Conservation (phyloP, 2,797 vertebrate genomes). For the Leuciscus waleckii region DNA sequence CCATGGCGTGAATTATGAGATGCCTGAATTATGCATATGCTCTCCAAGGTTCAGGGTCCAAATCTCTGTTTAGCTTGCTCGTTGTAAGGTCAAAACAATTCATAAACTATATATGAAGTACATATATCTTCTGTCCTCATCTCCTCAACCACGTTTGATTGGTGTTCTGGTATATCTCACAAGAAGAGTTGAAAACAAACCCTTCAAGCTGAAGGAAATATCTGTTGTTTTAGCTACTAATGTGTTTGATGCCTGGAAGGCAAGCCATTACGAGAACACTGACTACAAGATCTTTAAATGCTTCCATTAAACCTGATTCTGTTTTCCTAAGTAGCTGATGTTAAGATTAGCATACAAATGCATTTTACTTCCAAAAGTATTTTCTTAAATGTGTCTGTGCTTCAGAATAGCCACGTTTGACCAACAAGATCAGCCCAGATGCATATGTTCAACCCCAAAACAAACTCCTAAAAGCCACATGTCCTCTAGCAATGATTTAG, state of each 20-base stretch:
- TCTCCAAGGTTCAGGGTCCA: slow-evolving; percentile 17
- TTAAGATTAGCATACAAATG: slow-evolving; percentile 47
- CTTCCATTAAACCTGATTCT: slow-evolving; percentile 13
- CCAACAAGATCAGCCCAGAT: background rate
- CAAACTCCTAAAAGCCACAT: background rate
- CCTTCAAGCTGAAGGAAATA: slow-evolving; percentile 5
- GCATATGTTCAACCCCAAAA: background rate
- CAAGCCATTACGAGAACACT: slow-evolving; percentile 15
- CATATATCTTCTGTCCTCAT: background rate
- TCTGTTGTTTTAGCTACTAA: slow-evolving; percentile 2
- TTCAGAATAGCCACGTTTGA: slow-evolving; percentile 18
- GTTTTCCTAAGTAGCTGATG: slow-evolving; percentile 32
- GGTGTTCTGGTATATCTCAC: slow-evolving; percentile 16
- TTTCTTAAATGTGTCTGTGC: slow-evolving; percentile 26
- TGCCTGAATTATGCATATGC: slow-evolving; percentile 34
- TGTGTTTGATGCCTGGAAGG: slow-evolving; percentile 10
- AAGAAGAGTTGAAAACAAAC: slow-evolving; percentile 22
- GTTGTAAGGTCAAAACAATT: background rate
- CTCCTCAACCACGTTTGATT: background rate
- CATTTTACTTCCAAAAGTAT: background rate
- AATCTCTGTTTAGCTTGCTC: slow-evolving; percentile 12
- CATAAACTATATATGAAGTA: background rate
- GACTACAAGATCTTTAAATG: slow-evolving; percentile 39
- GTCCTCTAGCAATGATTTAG: background rate
- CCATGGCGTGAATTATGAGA: slow-evolving; percentile 28